phyloP scores from a whole-genome alignment of 2,888 invertebrate species.

The Synanthedon andrenaeformis region DNA sequence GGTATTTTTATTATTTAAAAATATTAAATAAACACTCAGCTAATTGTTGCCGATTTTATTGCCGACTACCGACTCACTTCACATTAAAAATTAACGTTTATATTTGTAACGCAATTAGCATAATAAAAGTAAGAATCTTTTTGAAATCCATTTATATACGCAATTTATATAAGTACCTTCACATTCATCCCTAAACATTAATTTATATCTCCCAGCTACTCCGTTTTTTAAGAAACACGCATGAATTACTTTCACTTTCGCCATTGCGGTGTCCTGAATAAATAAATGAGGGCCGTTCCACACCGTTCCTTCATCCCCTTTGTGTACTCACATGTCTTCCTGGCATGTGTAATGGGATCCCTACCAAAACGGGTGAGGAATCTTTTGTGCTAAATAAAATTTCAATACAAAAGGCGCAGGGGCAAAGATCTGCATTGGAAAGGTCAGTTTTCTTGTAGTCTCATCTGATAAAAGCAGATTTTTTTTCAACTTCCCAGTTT shows the following conservation, averaged over 20 bases:
- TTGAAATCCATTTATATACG: background rate
- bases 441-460: slow-evolving; percentile 14
- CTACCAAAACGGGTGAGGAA: slow-evolving; percentile 41
- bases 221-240: slow-evolving; percentile 54
- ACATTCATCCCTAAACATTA: slow-evolving; percentile 13
- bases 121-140: no score
- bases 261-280: slow-evolving; percentile 47
- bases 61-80: no score
- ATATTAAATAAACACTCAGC: no score
- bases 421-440: slow-evolving; percentile 21
- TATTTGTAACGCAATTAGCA: no score
- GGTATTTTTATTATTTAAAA: no score
- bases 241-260: slow-evolving; percentile 53
- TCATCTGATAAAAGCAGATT: slow-evolving; percentile 13
- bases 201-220: slow-evolving; percentile 40
- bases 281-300: slow-evolving; percentile 55
- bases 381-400: slow-evolving; percentile 53
- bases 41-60: no score
- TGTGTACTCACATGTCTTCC: slow-evolving; percentile 40
- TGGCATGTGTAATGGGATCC: slow-evolving; percentile 59
- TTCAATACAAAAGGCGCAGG: slow-evolving; percentile 31
- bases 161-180: background rate
- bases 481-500: slow-evolving; percentile 10
- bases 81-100: no score
- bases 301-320: slow-evolving; percentile 50